Base-by-base conservation (phyloP, 2,888 invertebrate genomes). In the Syrista parreyssii region DNA sequence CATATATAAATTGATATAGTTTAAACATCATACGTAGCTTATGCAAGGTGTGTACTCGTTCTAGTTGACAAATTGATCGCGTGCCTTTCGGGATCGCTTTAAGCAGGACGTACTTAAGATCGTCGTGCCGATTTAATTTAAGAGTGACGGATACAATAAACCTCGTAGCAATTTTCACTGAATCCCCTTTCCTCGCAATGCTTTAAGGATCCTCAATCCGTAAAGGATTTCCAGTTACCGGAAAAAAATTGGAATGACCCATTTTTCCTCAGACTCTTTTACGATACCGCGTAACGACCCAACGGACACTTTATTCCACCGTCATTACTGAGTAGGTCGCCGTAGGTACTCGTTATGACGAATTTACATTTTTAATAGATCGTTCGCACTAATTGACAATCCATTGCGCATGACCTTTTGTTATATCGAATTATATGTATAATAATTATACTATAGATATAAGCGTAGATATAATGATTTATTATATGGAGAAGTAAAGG, bases 321-420 rank as follows among this genome's bases (percentile, higher is more conserved):
- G 75, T 79, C 82, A 76, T 79, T 82, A 73, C 78, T 78, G 77
- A 79, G 80, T 77, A 23, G 6, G 55, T 23, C 55, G 80, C 74
- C 40, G 74, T 75, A 36, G 12, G 76, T 75, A 76, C 81, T 81
- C 79, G 82, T 83, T 82, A 80, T 81, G 81, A 76, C 76, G 76
- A 79, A 81, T 82, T 82, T 82, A 82, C 82, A 82, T 82, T 82
- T 83, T 71, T 79, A 83, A 81, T 55, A 2, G 55, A 34, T 34
- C 34, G 4, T 34, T 9, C 34, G 34, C 4, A 34, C 34, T 9
- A 34, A 34, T 34, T 4, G 34, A 34, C 4, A 6, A 34, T 34
- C 33, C 33, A 34, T 4, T 34, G 4, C 6, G 55, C 23, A 1
- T 55, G 6, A 23, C 23, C 55, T 55, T 55, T 55, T 55, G 0